Evolutionary conservation across 1,140 invertebrate species (phyloP), one percentile per base, ranked within the genome.

Genomic region (Caenorhabditis briggsae): DNA sequence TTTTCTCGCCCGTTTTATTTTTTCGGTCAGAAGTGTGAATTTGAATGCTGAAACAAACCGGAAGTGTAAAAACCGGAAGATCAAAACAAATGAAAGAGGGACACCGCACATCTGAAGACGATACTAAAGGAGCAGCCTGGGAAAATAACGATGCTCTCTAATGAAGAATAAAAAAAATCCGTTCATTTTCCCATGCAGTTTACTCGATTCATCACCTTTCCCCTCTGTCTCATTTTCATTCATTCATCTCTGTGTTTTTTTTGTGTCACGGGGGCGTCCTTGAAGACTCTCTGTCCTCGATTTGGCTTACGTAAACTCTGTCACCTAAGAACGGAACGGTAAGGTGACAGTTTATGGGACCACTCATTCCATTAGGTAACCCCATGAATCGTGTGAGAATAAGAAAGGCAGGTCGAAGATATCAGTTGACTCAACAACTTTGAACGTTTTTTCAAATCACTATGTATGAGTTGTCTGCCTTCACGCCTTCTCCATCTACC

Each of bases 301-400:
- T 70, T 43, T 70, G 16, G 14, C 11, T 70, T 70, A 70, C 64
- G 64, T 70, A 70, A 70, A 46, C 64, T 70, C 64, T 70, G 64
- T 70, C 64, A 70, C 64, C 41, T 70, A 64, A 43, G 18, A 43
- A 46, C 5, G 64, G 18, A 70, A 43, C 2, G 56, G 18, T 9
- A 59, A 43, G 18, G 64, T 70, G 64, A 70, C 64, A 70, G 64
- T 70, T 70, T 70, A 70, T 70, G 64, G 64, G 64, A 70, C 64
- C 64, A 23, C 6, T n/a, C 33, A 65, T 65, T 65, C 43, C 33
- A 70, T 70, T 70, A 70, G 8, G 64, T 46, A 70, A 70, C 43
- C 43, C 50, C 16, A 70, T 70, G 43, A 46, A 18, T 59, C 16
- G 14, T 23, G 56, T 58, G 14, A n/a, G n/a, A n/a, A 33, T 1